Base-by-base conservation (phyloP, 1,140 invertebrate genomes). In the Camponotus floridanus region DNA sequence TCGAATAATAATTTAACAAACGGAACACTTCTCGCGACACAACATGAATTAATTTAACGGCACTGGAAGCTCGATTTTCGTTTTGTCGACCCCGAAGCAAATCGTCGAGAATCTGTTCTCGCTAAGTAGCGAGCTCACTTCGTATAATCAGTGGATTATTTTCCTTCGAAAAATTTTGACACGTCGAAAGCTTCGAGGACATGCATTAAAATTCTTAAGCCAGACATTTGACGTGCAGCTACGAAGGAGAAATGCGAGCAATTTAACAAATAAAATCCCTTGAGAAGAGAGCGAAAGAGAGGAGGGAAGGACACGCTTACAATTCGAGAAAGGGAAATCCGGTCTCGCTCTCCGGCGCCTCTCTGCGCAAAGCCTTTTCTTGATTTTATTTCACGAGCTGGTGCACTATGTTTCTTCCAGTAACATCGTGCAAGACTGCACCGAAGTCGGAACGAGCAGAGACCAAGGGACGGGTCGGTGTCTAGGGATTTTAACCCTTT, bases 361-460 rank as follows among this genome's bases (percentile, higher is more conserved):
- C 67, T 18, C 13, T 15, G 15, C 5, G 79, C 68, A 61, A 83
- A 83, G 79, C 68, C 79, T 74, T 73, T 73, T 67, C 36, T 39
- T 64, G 51, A 85, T 85, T 85, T 79, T 78, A 85, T 85, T 85
- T 80, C 76, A 85, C 84, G 76, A 79, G 48, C 76, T 48, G 62
- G 18, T 80, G 84, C 84, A 59, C 42, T 31, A 51, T 62, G 42
- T 42, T 67, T 39, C 45, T 21, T 26, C 62, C 36, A 26, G 62
- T 67, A 85, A 68, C 73, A 48, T 61, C 61, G 26, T 42, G 33
- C 67, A 81, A 71, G 76, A 74, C 55, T 61, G 62, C 62, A 73
- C 15, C 67, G 26, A 57, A 51, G 42, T 71, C 79, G 42, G 45
- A 36, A 62, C 26, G 26, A 26, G 64, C 13, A 11, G 21, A 31